These are phyloP conservation scores for Enteromius radiatus DNA, from an alignment of 2,797 vertebrate genomes.

Conservation along the genomic window DNA sequence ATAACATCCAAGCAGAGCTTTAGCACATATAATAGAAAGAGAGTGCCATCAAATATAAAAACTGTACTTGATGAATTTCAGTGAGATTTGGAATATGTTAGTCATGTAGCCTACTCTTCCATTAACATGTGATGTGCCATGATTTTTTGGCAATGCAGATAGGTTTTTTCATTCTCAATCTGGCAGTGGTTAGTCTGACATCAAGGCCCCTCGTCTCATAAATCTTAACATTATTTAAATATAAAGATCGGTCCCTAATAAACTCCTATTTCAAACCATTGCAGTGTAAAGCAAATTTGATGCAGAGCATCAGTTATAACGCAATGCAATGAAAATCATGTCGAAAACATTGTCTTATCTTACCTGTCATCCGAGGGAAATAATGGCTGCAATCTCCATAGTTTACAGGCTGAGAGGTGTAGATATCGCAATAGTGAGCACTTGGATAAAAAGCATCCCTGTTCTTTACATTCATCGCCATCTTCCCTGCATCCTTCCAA, in stretches of 20 bases:
- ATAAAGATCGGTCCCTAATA: background rate
- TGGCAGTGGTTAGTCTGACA: background rate
- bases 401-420: conserved; percentile 70
- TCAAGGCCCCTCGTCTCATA: background rate
- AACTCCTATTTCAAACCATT: background rate
- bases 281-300: conserved; percentile 20
- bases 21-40: background rate
- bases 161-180: background rate
- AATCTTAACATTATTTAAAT: background rate
- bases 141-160: background rate
- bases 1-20: background rate
- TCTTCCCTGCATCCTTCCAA: conserved; percentile 75
- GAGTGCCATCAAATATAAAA: background rate
- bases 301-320: conserved; percentile 41
- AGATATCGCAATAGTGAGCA: conserved; percentile 75
- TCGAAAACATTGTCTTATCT: conserved; percentile 54
- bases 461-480: conserved; percentile 82
- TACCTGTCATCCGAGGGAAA: conserved; percentile 79
- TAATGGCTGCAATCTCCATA: conserved; percentile 77
- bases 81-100: background rate
- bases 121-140: conserved; percentile 4
- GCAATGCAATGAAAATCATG: conserved; percentile 20
- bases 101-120: background rate
- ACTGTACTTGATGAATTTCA: background rate
- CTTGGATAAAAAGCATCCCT: conserved; percentile 77